Percentiles rank a stretch among this genome's conserved stretches.
Conservation (phyloP, 2,113 vertebrate species). For the Pontoporia blainvillei region DNA sequence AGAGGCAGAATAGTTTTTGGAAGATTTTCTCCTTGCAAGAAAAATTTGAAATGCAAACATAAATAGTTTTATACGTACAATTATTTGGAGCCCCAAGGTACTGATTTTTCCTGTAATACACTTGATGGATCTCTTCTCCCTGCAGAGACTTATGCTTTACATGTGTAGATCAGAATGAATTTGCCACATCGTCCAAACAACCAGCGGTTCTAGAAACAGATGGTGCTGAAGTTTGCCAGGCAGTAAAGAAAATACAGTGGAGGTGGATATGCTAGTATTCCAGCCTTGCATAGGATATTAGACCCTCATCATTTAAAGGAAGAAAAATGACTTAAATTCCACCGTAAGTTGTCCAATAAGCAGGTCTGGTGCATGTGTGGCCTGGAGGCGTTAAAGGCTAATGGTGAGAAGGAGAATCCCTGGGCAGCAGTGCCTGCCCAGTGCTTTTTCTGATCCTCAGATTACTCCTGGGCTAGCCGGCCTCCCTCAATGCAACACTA, state of each 20-base stretch:
- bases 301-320: slow-evolving; percentile 21
- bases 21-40: background rate
- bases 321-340: background rate
- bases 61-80: background rate
- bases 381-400: background rate
- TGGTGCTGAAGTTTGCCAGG: background rate
- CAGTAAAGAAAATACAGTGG: background rate
- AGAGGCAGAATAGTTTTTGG: background rate
- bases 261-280: background rate
- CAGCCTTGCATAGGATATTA: background rate
- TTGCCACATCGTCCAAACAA: background rate
- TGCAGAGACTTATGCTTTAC: background rate
- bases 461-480: background rate
- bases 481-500: background rate
- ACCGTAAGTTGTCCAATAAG: background rate
- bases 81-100: background rate
- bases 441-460: background rate
- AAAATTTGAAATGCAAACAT: background rate
- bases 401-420: background rate
- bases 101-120: background rate
- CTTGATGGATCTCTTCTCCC: background rate
- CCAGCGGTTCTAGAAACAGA: background rate
- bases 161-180: background rate
- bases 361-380: background rate
- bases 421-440: background rate